Conservation (phyloP, 2,113 vertebrate species). For the Varanus komodoensis region DNA sequence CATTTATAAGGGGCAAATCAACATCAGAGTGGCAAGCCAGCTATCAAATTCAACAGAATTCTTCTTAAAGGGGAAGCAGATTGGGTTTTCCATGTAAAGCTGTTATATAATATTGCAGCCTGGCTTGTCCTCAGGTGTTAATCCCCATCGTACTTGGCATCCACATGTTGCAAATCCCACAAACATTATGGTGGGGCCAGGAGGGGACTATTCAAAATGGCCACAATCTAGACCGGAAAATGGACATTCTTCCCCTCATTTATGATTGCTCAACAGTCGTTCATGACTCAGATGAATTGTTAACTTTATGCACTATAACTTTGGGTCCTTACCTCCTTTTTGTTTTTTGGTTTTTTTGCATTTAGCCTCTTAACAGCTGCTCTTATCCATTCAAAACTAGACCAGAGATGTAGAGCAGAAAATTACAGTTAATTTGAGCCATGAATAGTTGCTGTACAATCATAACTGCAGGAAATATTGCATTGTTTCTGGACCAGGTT, state of each 20-base stretch:
- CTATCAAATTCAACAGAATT: background rate
- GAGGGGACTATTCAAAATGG: background rate
- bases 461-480: background rate
- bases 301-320: background rate
- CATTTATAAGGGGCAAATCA: background rate
- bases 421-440: background rate
- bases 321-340: background rate
- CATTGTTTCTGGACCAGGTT: background rate
- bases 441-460: background rate
- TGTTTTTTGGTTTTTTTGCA: background rate
- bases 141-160: no score
- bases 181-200: background rate
- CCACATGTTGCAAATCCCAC: background rate
- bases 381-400: background rate
- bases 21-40: background rate
- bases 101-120: no score
- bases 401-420: background rate
- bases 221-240: background rate
- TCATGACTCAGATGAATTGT: background rate
- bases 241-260: background rate
- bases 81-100: no score
- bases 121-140: no score
- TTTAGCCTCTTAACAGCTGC: background rate
- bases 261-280: background rate
- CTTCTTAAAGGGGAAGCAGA: background rate